These are phyloP conservation scores for Emydocephalus ijimae DNA, from an alignment of 2,113 vertebrate genomes.

Conservation along the genomic window DNA sequence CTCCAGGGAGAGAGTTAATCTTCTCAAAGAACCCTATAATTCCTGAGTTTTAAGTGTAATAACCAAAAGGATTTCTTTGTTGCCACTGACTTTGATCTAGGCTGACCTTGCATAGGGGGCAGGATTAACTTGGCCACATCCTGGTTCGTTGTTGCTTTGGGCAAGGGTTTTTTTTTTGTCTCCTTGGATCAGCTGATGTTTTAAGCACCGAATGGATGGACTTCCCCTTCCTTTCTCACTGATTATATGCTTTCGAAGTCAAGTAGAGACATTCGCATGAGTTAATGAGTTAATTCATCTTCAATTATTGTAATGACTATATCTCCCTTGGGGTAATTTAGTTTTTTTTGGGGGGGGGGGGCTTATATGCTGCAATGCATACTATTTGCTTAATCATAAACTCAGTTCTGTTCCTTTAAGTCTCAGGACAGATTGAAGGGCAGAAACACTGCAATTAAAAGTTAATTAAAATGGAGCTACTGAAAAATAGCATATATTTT, in stretches of 20 bases:
- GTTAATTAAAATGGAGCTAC: background rate
- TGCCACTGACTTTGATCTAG: background rate
- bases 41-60: background rate
- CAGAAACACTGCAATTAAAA: background rate
- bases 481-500: background rate
- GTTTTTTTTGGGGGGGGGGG: background rate
- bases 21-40: conserved; percentile 4
- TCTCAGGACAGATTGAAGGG: background rate
- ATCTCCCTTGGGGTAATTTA: background rate
- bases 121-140: background rate
- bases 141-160: background rate
- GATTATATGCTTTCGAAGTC: background rate
- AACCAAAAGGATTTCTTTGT: conserved; percentile 1
- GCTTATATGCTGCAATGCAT: no score
- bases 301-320: background rate
- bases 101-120: background rate
- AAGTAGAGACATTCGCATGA: background rate
- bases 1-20: background rate
- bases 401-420: background rate
- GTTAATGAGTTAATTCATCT: background rate
- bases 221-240: background rate
- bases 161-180: background rate
- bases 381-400: background rate
- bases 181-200: background rate
- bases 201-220: background rate